Evolutionary conservation across 2,888 invertebrate species (phyloP), one percentile per base, ranked within the genome.

Genomic region (Drosophila fulvimacula): DNA sequence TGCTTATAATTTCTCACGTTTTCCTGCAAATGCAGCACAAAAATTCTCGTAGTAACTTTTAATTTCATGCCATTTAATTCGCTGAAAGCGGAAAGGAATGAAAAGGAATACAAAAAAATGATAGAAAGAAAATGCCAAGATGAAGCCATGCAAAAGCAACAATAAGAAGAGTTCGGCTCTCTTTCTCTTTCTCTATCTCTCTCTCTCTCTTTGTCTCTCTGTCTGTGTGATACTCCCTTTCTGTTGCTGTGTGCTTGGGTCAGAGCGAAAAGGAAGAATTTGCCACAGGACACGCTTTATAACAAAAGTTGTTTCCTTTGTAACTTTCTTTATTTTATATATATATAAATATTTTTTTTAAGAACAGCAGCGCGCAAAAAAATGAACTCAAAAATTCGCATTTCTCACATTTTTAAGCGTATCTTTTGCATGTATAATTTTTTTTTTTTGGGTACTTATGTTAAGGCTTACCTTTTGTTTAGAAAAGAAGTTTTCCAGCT

Each of bases 51-150:
- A 73, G 83, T 88, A 89, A 86, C 90, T 88, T 89, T 88, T 88
- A 90, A 88, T 88, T 88, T 88, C 90, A 88, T 88, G 90, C 87
- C 87, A 88, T 90, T 88, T 88, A 88, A 90, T 90, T 87, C 90
- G 89, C 80, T 83, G 88, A 79, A 85, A 86, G 88, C 88, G 85
- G 88, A 89, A 88, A 55, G 72, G 55, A 77, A 61, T 39, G 34
- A 30, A 73, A 51, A 67, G 53, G 67, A 79, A 63, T 68, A 63
- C 51, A 65, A 57, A 53, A 66, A 38, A 38, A 36, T 27, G 27
- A 46, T 17, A 27, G 21, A 36, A 64, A 76, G 75, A 75, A 63
- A 67, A 61, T 69, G 49, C 76, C 69, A 79, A 82, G 63, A 78
- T 79, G 79, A 79, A 81, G 69, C 76, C 76, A 68, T 79, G 69